These are phyloP conservation scores for Typhlomys cinereus DNA, from an alignment of 2,113 vertebrate species.

Conservation along the genomic window DNA sequence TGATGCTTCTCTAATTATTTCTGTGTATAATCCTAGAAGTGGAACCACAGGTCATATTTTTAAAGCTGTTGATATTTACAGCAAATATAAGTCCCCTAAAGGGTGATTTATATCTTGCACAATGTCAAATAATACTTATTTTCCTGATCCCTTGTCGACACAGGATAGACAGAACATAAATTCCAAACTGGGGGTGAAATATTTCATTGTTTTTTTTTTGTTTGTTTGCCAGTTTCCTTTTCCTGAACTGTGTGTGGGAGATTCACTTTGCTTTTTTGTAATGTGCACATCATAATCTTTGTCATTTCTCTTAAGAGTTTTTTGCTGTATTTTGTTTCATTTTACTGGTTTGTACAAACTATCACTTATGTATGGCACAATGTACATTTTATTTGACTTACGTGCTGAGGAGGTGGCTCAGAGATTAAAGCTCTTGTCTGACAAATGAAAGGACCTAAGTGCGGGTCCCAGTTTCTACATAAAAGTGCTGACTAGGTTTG, in stretches of 20 bases:
- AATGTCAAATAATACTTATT: slow-evolving; percentile 3
- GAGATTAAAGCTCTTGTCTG: no score
- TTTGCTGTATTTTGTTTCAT: not conserved
- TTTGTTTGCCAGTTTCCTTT: slow-evolving; percentile 32
- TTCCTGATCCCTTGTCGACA: slow-evolving; percentile 28
- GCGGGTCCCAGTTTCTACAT: no score
- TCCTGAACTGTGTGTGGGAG: not conserved
- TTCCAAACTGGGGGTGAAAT: slow-evolving; percentile 17
- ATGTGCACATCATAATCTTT: not conserved
- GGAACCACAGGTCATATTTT: not conserved
- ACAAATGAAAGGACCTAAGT: no score
- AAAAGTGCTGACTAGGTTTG: no score
- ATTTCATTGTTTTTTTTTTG: slow-evolving; percentile 1
- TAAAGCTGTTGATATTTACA: slow-evolving; percentile 26
- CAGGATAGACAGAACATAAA: not conserved
- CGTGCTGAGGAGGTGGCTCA: no score
- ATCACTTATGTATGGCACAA: not conserved
- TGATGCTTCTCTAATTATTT: slow-evolving; percentile 2
- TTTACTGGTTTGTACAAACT: not conserved
- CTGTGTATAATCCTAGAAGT: not conserved
- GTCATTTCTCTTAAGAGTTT: not conserved
- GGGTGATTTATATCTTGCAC: not conserved
- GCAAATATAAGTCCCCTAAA: not conserved
- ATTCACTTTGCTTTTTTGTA: not conserved
- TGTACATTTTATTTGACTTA: slow-evolving; percentile 18